Conservation (phyloP, 2,797 vertebrate species). For the Vespertilio murinus region DNA sequence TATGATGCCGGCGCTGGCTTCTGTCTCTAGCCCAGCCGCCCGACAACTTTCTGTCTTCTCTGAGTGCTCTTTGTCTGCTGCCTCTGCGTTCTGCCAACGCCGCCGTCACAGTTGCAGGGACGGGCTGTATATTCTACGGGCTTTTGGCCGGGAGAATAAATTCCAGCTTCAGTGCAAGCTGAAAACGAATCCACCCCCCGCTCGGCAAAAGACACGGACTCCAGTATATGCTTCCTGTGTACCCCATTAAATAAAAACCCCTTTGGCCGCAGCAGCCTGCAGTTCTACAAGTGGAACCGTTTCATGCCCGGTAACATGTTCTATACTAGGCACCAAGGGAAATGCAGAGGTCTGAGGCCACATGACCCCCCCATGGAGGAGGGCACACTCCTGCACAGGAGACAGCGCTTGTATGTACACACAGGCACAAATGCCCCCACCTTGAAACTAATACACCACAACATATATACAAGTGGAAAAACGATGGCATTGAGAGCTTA, state of each 20-base stretch:
- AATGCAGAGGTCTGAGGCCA: background rate
- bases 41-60: constrained; percentile 45
- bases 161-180: constrained; percentile 62
- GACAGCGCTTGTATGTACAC: background rate
- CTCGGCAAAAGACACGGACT: constrained; percentile 40
- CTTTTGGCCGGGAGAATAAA: constrained; percentile 54
- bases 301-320: constrained; percentile 48
- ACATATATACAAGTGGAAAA: background rate
- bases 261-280: background rate
- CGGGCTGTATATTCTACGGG: constrained; percentile 2
- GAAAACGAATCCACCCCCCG: constrained; percentile 66
- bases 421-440: background rate
- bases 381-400: background rate
- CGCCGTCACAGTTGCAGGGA: background rate
- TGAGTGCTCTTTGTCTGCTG: constrained; percentile 44
- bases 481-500: background rate
- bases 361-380: background rate
- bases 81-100: constrained; percentile 23
- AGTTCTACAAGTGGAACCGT: constrained; percentile 53
- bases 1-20: constrained; percentile 48
- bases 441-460: background rate
- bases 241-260: constrained; percentile 56
- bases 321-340: background rate
- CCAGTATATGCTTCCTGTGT: constrained; percentile 35
- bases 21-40: constrained; percentile 31